Evolutionary conservation across 2,888 invertebrate genomes (phyloP), one percentile per base, ranked within the genome.

Genomic region (Xylota segnis): DNA sequence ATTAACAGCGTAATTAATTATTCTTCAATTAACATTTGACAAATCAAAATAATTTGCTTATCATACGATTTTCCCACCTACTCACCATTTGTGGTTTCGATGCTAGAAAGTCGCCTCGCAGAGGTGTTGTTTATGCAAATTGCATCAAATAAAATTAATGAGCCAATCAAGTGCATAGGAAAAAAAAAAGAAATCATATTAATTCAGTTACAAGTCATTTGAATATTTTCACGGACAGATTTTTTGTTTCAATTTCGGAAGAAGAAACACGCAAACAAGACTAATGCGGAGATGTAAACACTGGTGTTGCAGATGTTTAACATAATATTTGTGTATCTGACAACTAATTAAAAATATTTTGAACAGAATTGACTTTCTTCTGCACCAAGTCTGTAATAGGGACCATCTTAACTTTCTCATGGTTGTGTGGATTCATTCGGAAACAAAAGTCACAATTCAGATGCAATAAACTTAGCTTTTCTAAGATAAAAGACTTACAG

Each of bases 221-320:
- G 43, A 43, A 43, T 43, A 43, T 43, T 43, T 43, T 43, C 43
- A 43, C 14, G 43, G 43, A 43, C 43, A 14, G 14, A 40, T 40
- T 40, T 40, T 4, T 23, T 23, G 23, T 14, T n/a, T 43, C n/a
- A 40, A 43, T 43, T 43, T n/a, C 5, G 1, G 0, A n/a, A n/a
- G n/a, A 40, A n/a, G 3, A 40, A 5, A 4, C 7, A 37, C 12
- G 10, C 9, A 37, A 9, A 37, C 37, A 37, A 10, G 37, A 10
- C 12, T 37, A 37, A 12, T 37, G 2, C 10, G 37, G 10, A 37
- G 3, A 37, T 37, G 37, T 37, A 10, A 10, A 37, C 37, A 10
- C 10, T 37, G 23, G 3, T 37, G 37, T 9, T 10, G 37, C 4
- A n/a, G 37, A 37, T 10, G 12, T 12, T 37, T 37, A 10, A 23